Base-by-base conservation (phyloP, 2,113 vertebrate genomes). In the Hydrochoerus hydrochaeris region DNA sequence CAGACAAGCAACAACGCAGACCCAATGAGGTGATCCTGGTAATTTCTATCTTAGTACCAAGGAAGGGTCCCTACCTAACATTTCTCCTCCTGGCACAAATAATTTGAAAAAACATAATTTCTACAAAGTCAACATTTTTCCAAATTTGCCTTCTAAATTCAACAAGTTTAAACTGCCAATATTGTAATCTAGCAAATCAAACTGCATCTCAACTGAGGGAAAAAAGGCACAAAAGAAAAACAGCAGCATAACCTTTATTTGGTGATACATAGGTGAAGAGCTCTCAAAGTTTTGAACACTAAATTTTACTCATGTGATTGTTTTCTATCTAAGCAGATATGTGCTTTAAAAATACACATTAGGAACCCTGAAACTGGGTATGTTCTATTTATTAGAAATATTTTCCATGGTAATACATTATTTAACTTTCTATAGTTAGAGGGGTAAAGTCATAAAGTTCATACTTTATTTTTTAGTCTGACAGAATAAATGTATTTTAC, bases 171-270 rank as follows among this genome's bases (percentile, higher is more conserved):
- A 54, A 58, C 52, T 80, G 65, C 44, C 65, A 58, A 92, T 75
- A 46, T 26, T 92, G 11, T 75, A 58, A 94, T 54, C 52, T 32
- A 91, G 91, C 88, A 81, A 96, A 82, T 60, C n/a, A 94, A 49
- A 97, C 14, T 77, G 92, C 80, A 94, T 95, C 90, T 96, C 96
- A 32, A 78, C 54, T 84, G 46, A 38, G 88, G 32, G 16, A 16
- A 69, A 85, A 78, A 95, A 93, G 95, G 88, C 97, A 99, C 98
- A 98, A 98, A 96, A 97, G 84, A 90, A 98, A 98, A 97, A 95
- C 97, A 98, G 99, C 99, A 99, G 99, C 99, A 99, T 98, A 98
- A 98, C 97, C 98, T 99, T 99, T 99, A 99, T 99, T 99, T 99
- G 98, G 99, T 99, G 99, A 98, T 98, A 98, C 98, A 99, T 91